Evolutionary conservation across 2,888 invertebrate species (phyloP).

Genomic region (Laothoe populi): DNA sequence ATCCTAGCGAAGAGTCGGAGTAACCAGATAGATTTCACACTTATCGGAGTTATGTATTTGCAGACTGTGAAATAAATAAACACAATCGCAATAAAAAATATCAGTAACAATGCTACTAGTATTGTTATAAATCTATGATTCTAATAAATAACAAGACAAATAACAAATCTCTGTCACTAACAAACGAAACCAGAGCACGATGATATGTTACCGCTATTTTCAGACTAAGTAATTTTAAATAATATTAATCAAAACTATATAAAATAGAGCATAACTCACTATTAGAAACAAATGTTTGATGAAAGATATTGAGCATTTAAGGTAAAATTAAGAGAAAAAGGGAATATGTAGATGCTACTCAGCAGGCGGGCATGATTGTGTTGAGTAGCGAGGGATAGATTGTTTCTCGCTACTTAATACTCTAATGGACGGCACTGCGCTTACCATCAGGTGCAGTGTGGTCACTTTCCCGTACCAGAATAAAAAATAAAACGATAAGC

Average conservation of each 20-base stretch:
- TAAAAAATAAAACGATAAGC: too few relatives aligned
- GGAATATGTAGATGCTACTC: too few relatives aligned
- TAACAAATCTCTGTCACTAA: not conserved
- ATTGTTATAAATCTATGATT: not conserved
- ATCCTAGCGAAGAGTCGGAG: too few relatives aligned
- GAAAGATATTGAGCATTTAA: not conserved
- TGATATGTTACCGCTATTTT: slow-evolving; percentile 4
- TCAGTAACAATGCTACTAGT: not conserved
- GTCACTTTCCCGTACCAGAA: too few relatives aligned
- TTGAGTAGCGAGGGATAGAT: too few relatives aligned
- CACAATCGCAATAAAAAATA: not conserved
- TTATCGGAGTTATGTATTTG: too few relatives aligned
- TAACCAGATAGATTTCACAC: too few relatives aligned
- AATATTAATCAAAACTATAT: not conserved
- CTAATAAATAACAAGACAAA: not conserved
- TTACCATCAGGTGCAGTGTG: too few relatives aligned
- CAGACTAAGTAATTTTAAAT: not conserved
- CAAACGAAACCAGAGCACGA: not conserved
- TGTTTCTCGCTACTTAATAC: too few relatives aligned
- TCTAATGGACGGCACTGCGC: too few relatives aligned
- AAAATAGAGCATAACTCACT: not conserved
- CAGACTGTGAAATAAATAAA: not conserved
- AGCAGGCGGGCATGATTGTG: too few relatives aligned
- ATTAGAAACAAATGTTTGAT: not conserved
- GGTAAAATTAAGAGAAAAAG: too few relatives aligned